These are phyloP conservation scores for Cliona cf. orientalis DNA, from an alignment of 37 sponge, comb jelly and placozoan species.

Conservation along the genomic window DNA sequence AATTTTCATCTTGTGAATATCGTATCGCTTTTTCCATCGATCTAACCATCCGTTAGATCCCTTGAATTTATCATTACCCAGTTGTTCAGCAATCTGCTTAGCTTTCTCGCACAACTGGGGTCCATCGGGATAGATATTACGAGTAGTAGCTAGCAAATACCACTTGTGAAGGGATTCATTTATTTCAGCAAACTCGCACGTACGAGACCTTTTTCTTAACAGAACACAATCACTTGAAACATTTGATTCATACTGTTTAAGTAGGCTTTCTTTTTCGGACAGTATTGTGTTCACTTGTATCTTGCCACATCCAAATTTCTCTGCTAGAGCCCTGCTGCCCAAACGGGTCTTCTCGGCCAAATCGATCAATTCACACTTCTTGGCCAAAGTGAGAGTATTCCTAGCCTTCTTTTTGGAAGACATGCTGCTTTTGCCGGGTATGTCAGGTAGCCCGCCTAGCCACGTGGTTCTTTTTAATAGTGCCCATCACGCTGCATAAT, in stretches of 20 bases:
- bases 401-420: too few relatives aligned
- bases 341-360: too few relatives aligned
- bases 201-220: conserved; percentile 21
- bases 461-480: too few relatives aligned
- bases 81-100: conserved; percentile 47
- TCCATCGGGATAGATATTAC: conserved; percentile 55
- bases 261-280: conserved; percentile 40
- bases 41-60: conserved; percentile 78
- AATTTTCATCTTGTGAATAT: conserved; percentile 33
- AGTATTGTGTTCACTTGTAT: conserved; percentile 48
- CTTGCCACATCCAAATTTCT: conserved; percentile 53
- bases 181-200: conserved; percentile 30
- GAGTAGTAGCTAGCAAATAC: conserved; percentile 49
- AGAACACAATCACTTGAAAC: conserved; percentile 6
- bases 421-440: too few relatives aligned
- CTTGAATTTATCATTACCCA: conserved; percentile 58
- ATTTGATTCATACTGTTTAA: conserved; percentile 27
- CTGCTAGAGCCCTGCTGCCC: too few relatives aligned
- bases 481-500: too few relatives aligned
- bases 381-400: too few relatives aligned
- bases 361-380: too few relatives aligned
- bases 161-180: conserved; percentile 53
- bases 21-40: conserved; percentile 50
- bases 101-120: conserved; percentile 66
- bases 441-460: too few relatives aligned